These are phyloP conservation scores for Micrastur ruficollis DNA, from an alignment of 2,797 vertebrate species.

Conservation along the genomic window DNA sequence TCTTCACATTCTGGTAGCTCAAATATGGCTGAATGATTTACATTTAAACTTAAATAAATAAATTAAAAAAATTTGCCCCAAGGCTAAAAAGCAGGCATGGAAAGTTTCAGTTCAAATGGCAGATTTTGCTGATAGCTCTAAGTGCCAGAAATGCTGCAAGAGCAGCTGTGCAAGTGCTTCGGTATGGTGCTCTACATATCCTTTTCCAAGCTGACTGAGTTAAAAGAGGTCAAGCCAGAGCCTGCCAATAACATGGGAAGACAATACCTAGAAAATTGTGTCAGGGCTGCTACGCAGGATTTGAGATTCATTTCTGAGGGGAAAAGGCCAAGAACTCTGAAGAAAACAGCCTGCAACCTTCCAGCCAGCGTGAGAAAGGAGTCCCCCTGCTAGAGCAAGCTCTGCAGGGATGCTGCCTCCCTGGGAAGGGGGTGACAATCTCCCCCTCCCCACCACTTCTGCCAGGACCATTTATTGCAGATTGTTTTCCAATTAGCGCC, in stretches of 20 bases:
- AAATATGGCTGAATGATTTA: background rate
- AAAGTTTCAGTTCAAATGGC: constrained; percentile 2
- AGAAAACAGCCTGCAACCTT: background rate
- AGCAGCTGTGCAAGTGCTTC: background rate
- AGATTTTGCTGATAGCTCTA: background rate
- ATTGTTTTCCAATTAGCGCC: background rate
- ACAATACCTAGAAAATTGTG: background rate
- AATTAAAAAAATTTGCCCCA: rapidly evolving
- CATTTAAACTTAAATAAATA: background rate
- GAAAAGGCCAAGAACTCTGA: background rate
- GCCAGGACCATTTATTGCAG: background rate
- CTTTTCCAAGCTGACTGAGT: background rate
- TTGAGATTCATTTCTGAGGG: background rate
- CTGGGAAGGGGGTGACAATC: background rate
- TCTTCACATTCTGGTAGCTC: background rate
- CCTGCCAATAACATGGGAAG: background rate
- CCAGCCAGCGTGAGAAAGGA: background rate
- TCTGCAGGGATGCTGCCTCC: rapidly evolving
- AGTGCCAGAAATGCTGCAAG: background rate
- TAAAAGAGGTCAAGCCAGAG: constrained; percentile 8
- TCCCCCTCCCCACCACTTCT: background rate
- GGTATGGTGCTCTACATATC: background rate
- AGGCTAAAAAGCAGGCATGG: background rate
- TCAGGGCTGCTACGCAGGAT: background rate
- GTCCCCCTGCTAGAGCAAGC: rapidly evolving